A percentile compares a stretch with the other conserved stretches of the same genome.
These are phyloP conservation scores for Homarus gammarus DNA, from an alignment of 2,888 invertebrate species.

Conservation along the genomic window DNA sequence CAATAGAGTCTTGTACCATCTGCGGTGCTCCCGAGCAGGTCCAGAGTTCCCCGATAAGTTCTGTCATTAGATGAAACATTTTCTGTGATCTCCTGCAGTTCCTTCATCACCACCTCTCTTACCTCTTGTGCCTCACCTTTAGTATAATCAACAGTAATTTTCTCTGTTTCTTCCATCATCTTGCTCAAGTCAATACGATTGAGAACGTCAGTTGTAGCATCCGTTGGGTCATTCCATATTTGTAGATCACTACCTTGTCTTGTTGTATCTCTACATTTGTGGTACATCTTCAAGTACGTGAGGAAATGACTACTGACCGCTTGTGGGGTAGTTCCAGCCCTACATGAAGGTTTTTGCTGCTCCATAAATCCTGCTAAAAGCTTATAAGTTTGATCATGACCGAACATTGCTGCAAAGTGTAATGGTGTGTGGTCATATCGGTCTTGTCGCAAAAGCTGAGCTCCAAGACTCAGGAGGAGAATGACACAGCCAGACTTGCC, in stretches of 20 bases:
- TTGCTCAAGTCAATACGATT: not conserved
- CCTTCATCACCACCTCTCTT: not conserved
- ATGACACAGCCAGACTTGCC: not conserved
- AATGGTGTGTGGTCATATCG: not conserved
- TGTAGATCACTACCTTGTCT: not conserved
- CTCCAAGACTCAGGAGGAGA: not conserved
- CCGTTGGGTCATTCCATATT: not conserved
- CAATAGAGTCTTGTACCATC: constrained; percentile 19
- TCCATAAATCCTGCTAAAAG: not conserved
- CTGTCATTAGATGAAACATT: not conserved
- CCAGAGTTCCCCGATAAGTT: not conserved
- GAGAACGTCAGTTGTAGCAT: not conserved
- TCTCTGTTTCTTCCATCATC: not conserved
- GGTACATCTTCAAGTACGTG: not conserved
- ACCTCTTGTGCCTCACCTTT: not conserved
- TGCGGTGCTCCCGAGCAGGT: not conserved
- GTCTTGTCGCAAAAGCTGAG: not conserved
- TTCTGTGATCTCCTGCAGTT: not conserved
- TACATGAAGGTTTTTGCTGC: not conserved
- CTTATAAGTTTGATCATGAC: not conserved
- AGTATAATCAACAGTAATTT: not conserved
- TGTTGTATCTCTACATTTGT: not conserved
- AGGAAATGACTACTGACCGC: not conserved
- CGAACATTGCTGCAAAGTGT: constrained; percentile 1
- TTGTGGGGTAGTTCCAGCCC: not conserved